Evolutionary conservation across 2,113 vertebrate species (phyloP), one percentile per base, ranked within the genome.

Genomic region (Toxostoma redivivum): DNA sequence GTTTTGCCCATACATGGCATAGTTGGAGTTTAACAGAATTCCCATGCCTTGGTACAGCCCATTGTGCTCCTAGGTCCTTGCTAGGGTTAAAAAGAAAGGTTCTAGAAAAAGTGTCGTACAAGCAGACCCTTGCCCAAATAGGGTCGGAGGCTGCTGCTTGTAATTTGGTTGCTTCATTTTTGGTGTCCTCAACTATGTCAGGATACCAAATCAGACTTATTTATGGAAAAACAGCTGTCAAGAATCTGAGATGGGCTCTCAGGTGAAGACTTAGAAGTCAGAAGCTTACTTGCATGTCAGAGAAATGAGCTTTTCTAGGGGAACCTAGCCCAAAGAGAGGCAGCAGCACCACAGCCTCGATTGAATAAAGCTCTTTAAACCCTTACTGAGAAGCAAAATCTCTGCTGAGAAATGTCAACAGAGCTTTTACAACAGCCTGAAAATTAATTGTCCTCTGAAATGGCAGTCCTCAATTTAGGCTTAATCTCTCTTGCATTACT

Each of bases 361-460:
- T 54, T 71, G 88, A 91, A 71, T 53, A 79, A 81, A 86, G 47
- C 54, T 87, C 44, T 85, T 77, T 90, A 94, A 92, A 92, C 57
- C 51, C 77, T 57, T 22, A 25, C 65, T 50, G 31, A 95, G 86
- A 61, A 84, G 78, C 69, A 60, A 69, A 79, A 70, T 42, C 82
- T 85, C 14, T 15, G 50, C 91, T 92, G 64, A 95, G 90, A 97
- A 96, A 97, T 93, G 83, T 97, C 87, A 90, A 88, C 85, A 88
- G 86, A 66, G 61, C 74, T 79, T 81, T 93, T 88, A 90, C 11
- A 45, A 73, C 40, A 81, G 91, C 81, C 72, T 81, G 82, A 78
- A 96, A 93, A 94, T 91, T 90, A 95, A 94, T 95, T 92, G 84
- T 57, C 60, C 71, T 90, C 76, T 85, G 94, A 94, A 97, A 95